phyloP scores from a whole-genome alignment of 1,140 invertebrate species.

The Chironomus striatipennis region DNA sequence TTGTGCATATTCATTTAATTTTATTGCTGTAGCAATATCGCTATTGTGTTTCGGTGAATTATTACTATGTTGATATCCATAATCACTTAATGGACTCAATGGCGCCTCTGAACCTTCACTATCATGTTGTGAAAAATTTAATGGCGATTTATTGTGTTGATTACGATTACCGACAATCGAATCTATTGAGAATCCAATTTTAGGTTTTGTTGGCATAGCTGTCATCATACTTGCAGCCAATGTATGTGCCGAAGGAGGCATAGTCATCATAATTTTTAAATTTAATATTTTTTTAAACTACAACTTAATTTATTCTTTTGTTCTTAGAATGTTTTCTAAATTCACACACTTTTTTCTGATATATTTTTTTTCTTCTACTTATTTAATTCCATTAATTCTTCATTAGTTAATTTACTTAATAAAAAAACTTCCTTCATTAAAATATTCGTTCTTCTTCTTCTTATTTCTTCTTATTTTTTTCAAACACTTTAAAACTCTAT shows the following conservation, averaged over 20 bases:
- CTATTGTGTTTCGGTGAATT: constrained; percentile 9
- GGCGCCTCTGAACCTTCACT: constrained; percentile 31
- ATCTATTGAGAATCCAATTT: constrained; percentile 91
- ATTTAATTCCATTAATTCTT: too few relatives aligned
- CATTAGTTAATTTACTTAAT: too few relatives aligned
- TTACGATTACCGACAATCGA: constrained; percentile 74
- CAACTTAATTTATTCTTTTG: neutral
- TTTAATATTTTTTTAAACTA: neutral
- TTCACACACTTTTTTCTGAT: too few relatives aligned
- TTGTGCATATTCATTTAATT: constrained; percentile 8
- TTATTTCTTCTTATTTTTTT: neutral
- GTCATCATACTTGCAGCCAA: constrained; percentile 40
- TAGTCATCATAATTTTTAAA: constrained; percentile 1
- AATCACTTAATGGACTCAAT: constrained; percentile 22
- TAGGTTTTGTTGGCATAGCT: constrained; percentile 84
- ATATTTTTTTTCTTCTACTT: too few relatives aligned
- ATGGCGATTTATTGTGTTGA: constrained; percentile 27
- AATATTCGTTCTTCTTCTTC: neutral
- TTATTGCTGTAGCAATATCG: neutral
- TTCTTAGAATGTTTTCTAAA: too few relatives aligned
- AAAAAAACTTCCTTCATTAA: too few relatives aligned
- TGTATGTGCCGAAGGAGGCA: constrained; percentile 26
- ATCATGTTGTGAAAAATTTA: constrained; percentile 27
- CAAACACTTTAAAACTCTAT: neutral
- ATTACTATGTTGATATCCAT: neutral